phyloP scores from a whole-genome alignment of 2,888 invertebrate species.

The Lordiphosa andalusiaca region DNA sequence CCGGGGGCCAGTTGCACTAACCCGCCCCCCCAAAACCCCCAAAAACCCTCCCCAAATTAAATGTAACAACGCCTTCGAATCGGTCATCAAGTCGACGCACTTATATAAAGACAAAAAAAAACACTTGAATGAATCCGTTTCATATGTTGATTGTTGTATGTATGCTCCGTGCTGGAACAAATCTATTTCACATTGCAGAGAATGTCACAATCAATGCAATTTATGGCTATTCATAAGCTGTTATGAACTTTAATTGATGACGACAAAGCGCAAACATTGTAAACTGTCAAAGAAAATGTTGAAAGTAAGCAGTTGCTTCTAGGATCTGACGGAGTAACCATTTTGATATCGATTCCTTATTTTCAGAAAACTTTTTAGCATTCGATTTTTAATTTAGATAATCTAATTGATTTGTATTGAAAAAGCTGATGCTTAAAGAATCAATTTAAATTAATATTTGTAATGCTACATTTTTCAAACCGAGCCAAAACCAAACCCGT shows the following conservation, averaged over 20 bases:
- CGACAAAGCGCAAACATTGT: conserved; percentile 5
- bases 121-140: background rate
- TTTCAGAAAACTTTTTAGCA: too few relatives aligned
- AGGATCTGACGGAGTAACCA: too few relatives aligned
- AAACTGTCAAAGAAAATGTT: too few relatives aligned
- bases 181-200: conserved; percentile 2
- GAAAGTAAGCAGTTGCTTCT: too few relatives aligned
- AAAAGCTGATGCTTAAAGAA: too few relatives aligned
- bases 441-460: too few relatives aligned
- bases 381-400: too few relatives aligned
- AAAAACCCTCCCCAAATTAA: conserved; percentile 1
- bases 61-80: conserved; percentile 4
- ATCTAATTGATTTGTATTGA: too few relatives aligned
- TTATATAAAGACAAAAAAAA: conserved; percentile 27
- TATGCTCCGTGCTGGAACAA: background rate
- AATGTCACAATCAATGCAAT: conserved; percentile 20
- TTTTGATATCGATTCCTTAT: too few relatives aligned
- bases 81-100: conserved; percentile 14
- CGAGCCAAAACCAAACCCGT: too few relatives aligned
- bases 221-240: conserved; percentile 23
- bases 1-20: conserved; percentile 48
- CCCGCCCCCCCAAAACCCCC: too few relatives aligned
- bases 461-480: too few relatives aligned
- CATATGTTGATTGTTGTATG: background rate
- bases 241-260: conserved; percentile 31